Conservation (phyloP, 2,797 vertebrate genomes). For the Poeciliopsis turneri region DNA sequence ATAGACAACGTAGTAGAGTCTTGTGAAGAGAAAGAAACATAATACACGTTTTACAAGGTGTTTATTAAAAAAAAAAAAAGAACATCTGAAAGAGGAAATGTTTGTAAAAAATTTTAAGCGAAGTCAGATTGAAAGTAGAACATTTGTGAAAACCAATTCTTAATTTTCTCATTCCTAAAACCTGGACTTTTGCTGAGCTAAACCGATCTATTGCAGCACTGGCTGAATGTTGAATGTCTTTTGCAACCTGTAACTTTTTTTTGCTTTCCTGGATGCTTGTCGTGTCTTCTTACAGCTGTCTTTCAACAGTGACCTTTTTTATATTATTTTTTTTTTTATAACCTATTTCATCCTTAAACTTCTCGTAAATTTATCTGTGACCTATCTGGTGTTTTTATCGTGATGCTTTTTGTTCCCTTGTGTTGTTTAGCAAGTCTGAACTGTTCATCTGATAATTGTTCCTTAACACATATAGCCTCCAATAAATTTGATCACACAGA, state of each 20-base stretch:
- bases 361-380: background rate
- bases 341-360: background rate
- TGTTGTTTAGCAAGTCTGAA: background rate
- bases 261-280: background rate
- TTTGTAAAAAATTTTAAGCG: background rate
- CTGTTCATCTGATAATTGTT: background rate
- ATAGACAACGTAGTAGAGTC: background rate
- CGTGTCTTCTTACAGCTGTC: background rate
- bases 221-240: background rate
- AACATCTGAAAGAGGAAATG: background rate
- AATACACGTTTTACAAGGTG: background rate
- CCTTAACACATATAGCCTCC: slow-evolving; percentile 8
- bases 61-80: background rate
- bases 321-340: background rate
- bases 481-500: slow-evolving; percentile 19
- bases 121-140: background rate
- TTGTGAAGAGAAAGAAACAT: background rate
- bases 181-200: background rate
- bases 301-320: background rate
- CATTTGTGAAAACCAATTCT: background rate
- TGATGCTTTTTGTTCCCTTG: background rate
- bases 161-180: background rate
- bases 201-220: background rate
- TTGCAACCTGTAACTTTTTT: background rate
- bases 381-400: background rate